These are phyloP conservation scores for Uropetala carovei DNA, from an alignment of 2,888 invertebrate genomes.

Conservation along the genomic window DNA sequence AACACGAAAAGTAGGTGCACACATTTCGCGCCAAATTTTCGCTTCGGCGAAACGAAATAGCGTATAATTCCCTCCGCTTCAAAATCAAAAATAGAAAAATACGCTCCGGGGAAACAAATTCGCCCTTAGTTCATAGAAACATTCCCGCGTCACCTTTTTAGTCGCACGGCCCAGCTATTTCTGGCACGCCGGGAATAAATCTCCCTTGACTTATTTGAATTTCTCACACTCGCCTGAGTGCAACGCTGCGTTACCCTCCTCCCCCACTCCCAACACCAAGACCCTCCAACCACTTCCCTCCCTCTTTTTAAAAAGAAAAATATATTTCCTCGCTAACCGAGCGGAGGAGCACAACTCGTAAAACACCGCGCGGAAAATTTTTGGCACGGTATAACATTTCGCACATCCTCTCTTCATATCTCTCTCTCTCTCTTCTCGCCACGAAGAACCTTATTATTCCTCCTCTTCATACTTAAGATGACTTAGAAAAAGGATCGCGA, in stretches of 20 bases:
- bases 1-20: neutral
- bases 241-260: neutral
- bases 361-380: neutral
- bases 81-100: neutral
- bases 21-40: neutral
- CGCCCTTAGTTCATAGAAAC: neutral
- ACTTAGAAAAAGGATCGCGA: constrained; percentile 8
- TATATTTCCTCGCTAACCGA: neutral
- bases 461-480: neutral
- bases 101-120: neutral
- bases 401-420: neutral
- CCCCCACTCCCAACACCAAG: neutral
- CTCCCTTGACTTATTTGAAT: neutral
- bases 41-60: neutral
- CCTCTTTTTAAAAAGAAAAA: neutral
- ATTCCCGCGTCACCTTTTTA: constrained; percentile 10
- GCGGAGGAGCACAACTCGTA: neutral
- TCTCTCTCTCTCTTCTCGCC: neutral
- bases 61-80: neutral
- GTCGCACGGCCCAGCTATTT: constrained; percentile 6
- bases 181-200: constrained; percentile 13
- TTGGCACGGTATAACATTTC: neutral
- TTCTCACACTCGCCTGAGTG: neutral
- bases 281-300: neutral
- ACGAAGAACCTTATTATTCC: neutral